Percentiles rank a stretch among this genome's conserved stretches.
Conservation (phyloP, 2,888 invertebrate genomes). For the Laspeyria flexula region DNA sequence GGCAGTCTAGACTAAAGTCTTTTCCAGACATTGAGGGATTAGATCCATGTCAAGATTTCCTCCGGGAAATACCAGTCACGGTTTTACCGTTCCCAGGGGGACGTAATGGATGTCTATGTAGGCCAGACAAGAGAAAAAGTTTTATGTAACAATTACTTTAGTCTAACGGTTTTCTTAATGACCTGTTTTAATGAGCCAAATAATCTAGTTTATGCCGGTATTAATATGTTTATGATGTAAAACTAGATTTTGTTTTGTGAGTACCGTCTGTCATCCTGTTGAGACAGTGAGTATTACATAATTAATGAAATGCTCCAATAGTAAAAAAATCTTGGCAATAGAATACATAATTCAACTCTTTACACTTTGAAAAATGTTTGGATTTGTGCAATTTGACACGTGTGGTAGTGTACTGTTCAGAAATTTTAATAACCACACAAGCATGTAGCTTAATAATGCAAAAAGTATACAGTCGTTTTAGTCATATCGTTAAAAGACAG, state of each 20-base stretch:
- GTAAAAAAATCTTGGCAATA: no score
- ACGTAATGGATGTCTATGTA: constrained; percentile 3
- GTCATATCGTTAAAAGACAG: no score
- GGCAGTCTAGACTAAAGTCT: neutral
- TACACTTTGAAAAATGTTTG: no score
- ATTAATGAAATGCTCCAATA: no score
- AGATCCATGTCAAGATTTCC: neutral
- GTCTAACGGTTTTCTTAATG: constrained; percentile 9
- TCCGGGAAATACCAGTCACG: neutral
- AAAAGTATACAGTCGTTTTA: no score
- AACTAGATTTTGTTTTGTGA: constrained; percentile 23
- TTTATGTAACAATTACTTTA: constrained; percentile 4
- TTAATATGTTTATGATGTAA: constrained; percentile 17
- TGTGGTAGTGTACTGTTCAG: no score
- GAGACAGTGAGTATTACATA: no score
- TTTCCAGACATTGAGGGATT: neutral
- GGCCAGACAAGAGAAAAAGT: constrained; percentile 1
- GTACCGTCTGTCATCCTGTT: no score
- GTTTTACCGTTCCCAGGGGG: neutral
- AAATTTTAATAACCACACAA: no score
- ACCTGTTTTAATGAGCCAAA: constrained; percentile 17
- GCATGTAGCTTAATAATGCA: no score
- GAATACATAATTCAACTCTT: no score
- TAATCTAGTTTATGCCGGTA: constrained; percentile 9
- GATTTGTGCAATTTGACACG: no score